A percentile compares a stretch with the other conserved stretches of the same genome.
These are phyloP conservation scores for Planococcus citri DNA, from an alignment of 1,140 invertebrate species.

Conservation along the genomic window DNA sequence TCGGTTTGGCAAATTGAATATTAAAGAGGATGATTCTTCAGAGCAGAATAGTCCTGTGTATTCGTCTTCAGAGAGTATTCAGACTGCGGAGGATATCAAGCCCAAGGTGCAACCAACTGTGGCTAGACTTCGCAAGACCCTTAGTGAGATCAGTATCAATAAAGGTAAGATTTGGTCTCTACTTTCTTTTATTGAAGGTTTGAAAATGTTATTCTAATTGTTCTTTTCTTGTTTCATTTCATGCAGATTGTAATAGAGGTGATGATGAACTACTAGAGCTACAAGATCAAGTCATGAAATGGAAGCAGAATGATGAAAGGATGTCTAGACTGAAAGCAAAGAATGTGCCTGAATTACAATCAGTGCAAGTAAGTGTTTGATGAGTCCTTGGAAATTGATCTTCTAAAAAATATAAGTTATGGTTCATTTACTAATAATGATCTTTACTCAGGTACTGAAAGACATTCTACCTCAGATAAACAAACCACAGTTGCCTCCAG, in stretches of 20 bases:
- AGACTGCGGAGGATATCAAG: background rate
- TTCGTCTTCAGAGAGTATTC: background rate
- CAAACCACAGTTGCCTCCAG: background rate
- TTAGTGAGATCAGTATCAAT: background rate
- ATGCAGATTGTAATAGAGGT: background rate
- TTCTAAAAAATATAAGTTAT: no score
- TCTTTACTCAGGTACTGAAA: background rate
- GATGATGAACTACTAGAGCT: background rate
- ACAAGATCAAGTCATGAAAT: background rate
- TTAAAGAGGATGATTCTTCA: background rate
- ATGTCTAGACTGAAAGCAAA: background rate
- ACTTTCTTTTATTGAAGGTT: no score
- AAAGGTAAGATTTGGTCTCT: background rate
- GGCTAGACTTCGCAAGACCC: background rate
- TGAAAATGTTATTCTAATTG: no score
- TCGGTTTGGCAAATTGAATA: constrained; percentile 19
- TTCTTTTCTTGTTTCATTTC: background rate
- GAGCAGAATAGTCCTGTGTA: background rate
- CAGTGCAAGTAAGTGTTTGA: background rate
- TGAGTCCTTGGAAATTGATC: no score
- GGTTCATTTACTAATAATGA: no score
- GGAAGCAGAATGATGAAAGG: background rate
- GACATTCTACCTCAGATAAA: background rate
- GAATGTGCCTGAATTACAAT: background rate
- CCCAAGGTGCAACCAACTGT: background rate